Evolutionary conservation across 2,888 invertebrate genomes (phyloP).

Genomic region (Arctia plantaginis): DNA sequence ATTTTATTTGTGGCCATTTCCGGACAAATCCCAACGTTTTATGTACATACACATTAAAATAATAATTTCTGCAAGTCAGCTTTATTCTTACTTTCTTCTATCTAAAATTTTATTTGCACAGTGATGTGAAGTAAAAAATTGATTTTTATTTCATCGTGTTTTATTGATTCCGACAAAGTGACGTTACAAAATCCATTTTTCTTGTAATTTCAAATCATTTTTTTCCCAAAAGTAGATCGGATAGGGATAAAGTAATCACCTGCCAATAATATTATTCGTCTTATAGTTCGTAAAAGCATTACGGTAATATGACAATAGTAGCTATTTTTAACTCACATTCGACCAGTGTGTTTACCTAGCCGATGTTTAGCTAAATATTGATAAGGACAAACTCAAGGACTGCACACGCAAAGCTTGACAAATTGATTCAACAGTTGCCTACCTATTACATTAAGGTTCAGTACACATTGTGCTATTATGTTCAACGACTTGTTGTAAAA

Average conservation of each 20-base stretch:
- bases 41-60: background rate
- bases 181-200: background rate
- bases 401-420: constrained; percentile 57
- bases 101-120: too few species aligned
- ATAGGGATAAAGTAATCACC: background rate
- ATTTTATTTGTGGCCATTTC: background rate
- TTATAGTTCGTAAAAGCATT: background rate
- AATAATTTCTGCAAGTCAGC: background rate
- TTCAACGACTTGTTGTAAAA: constrained; percentile 15
- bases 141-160: background rate
- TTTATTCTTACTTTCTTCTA: background rate
- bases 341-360: constrained; percentile 49
- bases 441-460: constrained; percentile 30
- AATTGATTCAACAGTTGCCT: constrained; percentile 64
- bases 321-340: constrained; percentile 14
- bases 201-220: background rate
- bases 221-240: background rate
- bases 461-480: constrained; percentile 24
- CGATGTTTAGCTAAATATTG: constrained; percentile 55
- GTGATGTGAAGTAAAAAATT: too few species aligned
- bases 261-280: background rate
- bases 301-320: background rate
- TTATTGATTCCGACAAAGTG: background rate
- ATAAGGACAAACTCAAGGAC: constrained; percentile 62
- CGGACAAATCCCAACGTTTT: background rate